These are phyloP conservation scores for Deroplatys truncata DNA, from an alignment of 2,888 invertebrate genomes.

Conservation along the genomic window DNA sequence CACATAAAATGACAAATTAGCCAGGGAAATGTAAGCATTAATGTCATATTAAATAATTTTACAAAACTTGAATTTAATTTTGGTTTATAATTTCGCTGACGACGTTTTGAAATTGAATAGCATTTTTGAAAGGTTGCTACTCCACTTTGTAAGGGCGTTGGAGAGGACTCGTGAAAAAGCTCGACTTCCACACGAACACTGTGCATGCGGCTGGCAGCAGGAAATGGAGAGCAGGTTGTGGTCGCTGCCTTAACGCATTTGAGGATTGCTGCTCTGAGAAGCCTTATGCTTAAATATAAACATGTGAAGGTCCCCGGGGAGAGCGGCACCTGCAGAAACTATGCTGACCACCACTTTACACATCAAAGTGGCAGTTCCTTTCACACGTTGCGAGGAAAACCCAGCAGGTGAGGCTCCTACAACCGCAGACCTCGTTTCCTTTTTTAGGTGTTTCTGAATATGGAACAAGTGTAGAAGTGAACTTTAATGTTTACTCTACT, in stretches of 20 bases:
- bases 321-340: neutral
- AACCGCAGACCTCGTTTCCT: neutral
- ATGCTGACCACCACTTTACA: constrained; percentile 6
- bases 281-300: neutral
- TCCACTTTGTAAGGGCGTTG: neutral
- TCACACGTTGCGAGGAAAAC: neutral
- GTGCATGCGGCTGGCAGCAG: neutral
- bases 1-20: too few relatives aligned
- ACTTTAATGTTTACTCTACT: too few relatives aligned
- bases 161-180: neutral
- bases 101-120: too few relatives aligned
- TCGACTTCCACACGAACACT: neutral
- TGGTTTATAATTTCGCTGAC: too few relatives aligned
- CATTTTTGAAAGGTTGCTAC: too few relatives aligned
- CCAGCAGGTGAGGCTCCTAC: neutral
- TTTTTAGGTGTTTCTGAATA: neutral
- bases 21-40: too few relatives aligned
- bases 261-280: neutral
- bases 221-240: neutral
- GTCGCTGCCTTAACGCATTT: neutral
- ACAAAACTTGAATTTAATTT: too few relatives aligned
- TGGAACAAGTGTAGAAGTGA: neutral
- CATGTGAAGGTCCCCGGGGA: neutral
- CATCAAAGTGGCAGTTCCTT: neutral
- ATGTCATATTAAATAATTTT: too few relatives aligned